Percentiles rank a stretch among this genome's conserved stretches.
phyloP scores from a whole-genome alignment of 2,797 vertebrate species.

The Morelia viridis region DNA sequence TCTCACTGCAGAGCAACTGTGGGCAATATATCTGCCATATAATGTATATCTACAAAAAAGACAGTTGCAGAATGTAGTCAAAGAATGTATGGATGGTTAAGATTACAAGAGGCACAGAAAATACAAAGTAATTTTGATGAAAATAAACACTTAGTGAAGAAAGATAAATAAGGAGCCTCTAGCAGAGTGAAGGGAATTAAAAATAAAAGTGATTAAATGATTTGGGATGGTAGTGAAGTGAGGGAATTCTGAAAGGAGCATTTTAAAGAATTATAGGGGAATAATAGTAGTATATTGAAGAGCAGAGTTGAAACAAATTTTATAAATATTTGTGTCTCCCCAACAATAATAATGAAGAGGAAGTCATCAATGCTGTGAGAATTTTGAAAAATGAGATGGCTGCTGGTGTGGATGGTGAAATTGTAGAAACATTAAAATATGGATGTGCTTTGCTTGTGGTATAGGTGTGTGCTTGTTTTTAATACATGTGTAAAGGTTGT shows the following conservation, averaged over 20 bases:
- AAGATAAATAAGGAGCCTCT: neutral
- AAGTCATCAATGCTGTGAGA: neutral
- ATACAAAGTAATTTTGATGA: neutral
- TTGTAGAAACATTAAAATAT: neutral
- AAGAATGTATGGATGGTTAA: neutral
- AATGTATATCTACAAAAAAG: neutral
- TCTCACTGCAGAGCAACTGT: too few relatives aligned
- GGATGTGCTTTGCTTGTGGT: neutral
- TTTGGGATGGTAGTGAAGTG: neutral
- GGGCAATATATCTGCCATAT: neutral
- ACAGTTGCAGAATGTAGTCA: neutral
- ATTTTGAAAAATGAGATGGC: neutral
- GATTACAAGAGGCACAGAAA: neutral
- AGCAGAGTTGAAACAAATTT: neutral
- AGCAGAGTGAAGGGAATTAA: neutral
- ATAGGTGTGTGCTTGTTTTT: neutral
- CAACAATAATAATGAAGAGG: neutral
- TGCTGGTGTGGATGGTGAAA: neutral
- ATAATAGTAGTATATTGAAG: neutral
- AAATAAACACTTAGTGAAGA: neutral
- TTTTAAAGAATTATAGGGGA: neutral
- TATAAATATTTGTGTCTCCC: neutral
- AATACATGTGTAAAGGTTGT: neutral
- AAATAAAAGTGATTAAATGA: neutral
- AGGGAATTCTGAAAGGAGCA: neutral